phyloP scores from a whole-genome alignment of 2,113 vertebrate genomes.

The Platycercus adscitus region DNA sequence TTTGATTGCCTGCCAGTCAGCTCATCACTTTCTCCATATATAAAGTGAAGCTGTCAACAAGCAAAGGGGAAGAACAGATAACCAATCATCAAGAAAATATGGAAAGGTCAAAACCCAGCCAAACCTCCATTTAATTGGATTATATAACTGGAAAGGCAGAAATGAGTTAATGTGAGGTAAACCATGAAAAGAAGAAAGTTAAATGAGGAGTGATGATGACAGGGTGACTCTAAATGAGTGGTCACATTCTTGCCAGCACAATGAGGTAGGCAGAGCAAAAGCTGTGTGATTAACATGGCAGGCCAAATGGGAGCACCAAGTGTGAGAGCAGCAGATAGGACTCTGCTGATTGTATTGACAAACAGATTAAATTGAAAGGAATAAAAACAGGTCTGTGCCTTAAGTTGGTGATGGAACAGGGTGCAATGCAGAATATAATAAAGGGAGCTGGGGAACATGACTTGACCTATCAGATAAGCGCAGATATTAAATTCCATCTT shows the following conservation, averaged over 20 bases:
- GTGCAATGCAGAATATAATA: neutral
- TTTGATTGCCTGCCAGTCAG: conserved; percentile 50
- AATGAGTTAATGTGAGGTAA: conserved; percentile 2
- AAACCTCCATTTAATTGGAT: conserved; percentile 49
- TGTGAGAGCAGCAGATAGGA: neutral
- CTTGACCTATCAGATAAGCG: neutral
- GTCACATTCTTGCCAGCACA: neutral
- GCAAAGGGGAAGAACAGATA: neutral
- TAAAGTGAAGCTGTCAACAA: conserved; percentile 5
- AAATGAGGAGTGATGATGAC: neutral
- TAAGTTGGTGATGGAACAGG: neutral
- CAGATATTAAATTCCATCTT: neutral
- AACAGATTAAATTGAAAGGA: neutral
- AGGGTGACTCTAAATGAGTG: neutral
- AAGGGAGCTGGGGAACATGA: neutral
- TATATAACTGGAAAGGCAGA: neutral
- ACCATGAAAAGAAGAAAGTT: neutral
- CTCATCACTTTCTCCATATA: neutral
- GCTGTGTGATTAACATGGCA: neutral
- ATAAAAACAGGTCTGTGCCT: neutral
- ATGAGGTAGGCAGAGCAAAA: neutral
- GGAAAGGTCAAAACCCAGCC: neutral
- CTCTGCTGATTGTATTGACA: neutral
- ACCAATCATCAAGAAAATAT: neutral
- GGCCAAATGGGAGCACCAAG: neutral